Conservation (phyloP, 2,888 invertebrate species). For the Tetropium fuscum region DNA sequence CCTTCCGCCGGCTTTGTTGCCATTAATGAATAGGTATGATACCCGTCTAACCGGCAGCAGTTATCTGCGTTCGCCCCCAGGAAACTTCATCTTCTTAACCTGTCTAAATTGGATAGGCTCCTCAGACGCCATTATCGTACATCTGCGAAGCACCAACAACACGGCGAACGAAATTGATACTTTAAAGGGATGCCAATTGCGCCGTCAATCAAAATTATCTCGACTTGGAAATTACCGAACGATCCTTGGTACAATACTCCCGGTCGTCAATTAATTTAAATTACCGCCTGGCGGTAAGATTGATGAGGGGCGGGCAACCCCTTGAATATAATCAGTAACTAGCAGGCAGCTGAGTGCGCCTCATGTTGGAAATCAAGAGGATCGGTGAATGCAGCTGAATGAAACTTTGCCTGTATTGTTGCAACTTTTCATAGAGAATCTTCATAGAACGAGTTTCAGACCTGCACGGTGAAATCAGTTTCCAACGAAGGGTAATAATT, state of each 20-base stretch:
- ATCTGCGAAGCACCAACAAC: slow-evolving; percentile 4
- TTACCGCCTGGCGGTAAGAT: slow-evolving; percentile 25
- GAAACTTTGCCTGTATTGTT: no score
- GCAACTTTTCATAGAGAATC: no score
- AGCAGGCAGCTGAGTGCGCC: neutral
- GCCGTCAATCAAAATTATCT: slow-evolving; percentile 39
- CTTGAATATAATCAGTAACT: slow-evolving; percentile 9
- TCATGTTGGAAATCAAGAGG: slow-evolving; percentile 1
- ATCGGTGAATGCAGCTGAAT: no score
- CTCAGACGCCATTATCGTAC: slow-evolving; percentile 6
- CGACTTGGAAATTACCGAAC: slow-evolving; percentile 27
- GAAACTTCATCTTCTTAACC: slow-evolving; percentile 3
- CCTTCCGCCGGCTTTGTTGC: neutral
- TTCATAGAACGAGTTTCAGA: no score
- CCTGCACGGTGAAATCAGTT: no score
- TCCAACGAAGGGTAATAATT: no score
- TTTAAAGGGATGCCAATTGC: slow-evolving; percentile 24
- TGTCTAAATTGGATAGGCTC: neutral
- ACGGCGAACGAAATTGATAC: slow-evolving; percentile 11
- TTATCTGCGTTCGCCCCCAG: neutral
- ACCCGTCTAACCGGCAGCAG: neutral
- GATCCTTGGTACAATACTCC: slow-evolving; percentile 3
- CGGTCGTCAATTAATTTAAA: slow-evolving; percentile 28
- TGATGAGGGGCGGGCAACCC: slow-evolving; percentile 26
- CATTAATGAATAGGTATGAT: neutral